Conservation (phyloP, 2,113 vertebrate genomes). For the Gadus macrocephalus region DNA sequence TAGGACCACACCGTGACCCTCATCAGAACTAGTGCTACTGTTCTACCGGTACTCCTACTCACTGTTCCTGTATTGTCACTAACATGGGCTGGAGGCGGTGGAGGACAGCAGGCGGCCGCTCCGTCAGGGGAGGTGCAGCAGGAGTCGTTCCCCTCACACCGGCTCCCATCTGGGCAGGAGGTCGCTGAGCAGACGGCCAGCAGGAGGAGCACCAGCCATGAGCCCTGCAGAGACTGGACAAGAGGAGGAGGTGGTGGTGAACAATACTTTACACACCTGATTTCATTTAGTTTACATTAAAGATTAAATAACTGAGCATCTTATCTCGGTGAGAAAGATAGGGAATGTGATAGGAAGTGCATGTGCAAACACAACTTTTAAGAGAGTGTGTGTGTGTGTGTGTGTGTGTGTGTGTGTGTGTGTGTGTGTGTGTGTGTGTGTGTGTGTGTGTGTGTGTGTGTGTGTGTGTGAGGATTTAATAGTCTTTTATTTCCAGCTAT, state of each 20-base stretch:
- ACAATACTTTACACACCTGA: too few species aligned
- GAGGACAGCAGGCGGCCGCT: constrained; percentile 78
- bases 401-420: neutral
- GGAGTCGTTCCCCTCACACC: constrained; percentile 70
- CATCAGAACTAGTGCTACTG: too few species aligned
- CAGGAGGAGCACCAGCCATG: constrained; percentile 36
- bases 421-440: neutral
- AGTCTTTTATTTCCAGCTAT: too few species aligned
- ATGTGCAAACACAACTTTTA: too few species aligned
- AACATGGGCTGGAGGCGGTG: constrained; percentile 74
- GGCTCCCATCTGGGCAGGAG: constrained; percentile 71
- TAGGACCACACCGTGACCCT: too few species aligned
- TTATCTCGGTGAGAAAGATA: neutral
- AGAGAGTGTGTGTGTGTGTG: neutral
- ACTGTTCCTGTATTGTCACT: constrained; percentile 44
- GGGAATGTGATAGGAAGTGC: too few species aligned
- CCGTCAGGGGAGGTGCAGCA: constrained; percentile 70
- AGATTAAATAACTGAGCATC: neutral
- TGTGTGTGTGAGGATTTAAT: neutral
- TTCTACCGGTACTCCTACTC: too few species aligned
- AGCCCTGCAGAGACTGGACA: constrained; percentile 36
- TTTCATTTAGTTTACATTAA: neutral
- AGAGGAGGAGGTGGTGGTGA: neutral
- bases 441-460: neutral
- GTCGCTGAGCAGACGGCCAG: constrained; percentile 56